Base-by-base conservation (phyloP, 2,797 vertebrate species). In the Galaxias olidus region DNA sequence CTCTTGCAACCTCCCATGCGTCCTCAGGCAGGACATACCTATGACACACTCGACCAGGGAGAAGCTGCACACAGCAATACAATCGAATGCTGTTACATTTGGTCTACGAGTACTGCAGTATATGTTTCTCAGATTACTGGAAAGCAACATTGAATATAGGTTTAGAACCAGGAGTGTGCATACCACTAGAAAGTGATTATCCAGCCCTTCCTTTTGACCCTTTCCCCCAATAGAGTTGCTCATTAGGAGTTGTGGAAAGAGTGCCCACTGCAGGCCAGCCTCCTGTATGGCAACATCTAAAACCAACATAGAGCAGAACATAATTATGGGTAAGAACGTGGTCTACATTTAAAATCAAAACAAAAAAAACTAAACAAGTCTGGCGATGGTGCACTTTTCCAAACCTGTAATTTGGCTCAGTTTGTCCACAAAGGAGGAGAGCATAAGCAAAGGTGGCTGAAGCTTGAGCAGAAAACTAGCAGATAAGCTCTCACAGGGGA, bases 391-490 rank as follows among this genome's bases (percentile, higher is more conserved):
- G 8, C 2, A 61, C 57, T 50, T 60, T 63, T 12, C 68, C 64
- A 11, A 9, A 92, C 94, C 93, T 89, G 94, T 94, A 45, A 94
- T 88, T 19, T 81, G 84, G 53, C 86, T 69, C 68, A 95, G 79
- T 52, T 81, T 85, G 59, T 90, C 74, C 13, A 94, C 79, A 67
- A 84, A 89, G 44, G 75, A 79, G 8, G 4, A 63, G 51, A 80
- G 79, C 71, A 93, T 46, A 0, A 92, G 91, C 20, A 94, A 44
- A 1, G 91, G 81, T 0, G 91, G 86, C 48, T 90, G 83, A 65
- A 95, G 90, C 56, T 72, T 91, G 65, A 96, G 79, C 72, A 92
- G 80, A 77, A 94, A 96, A 67, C 76, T 87, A 59, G 93, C 94
- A 8, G 91, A 85, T 49, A 95, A 74, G 14, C 63, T 66, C 71